Evolutionary conservation across 1,140 invertebrate genomes (phyloP), one percentile per base, ranked within the genome.

Genomic region (Oryctes rhinoceros): DNA sequence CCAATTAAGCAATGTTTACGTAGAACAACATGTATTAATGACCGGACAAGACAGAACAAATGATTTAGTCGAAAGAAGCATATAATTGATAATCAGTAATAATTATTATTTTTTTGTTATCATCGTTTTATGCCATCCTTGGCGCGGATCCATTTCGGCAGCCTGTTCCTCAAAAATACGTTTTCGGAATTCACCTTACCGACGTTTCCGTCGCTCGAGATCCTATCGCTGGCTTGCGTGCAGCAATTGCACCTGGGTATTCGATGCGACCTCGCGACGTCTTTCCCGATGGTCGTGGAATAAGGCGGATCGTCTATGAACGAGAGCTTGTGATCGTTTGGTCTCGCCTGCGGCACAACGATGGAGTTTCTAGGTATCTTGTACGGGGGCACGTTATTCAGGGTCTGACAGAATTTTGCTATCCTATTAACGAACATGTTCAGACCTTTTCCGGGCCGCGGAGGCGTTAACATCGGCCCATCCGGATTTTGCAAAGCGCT

Each of bases 401-500:
- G 18, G 4, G 18, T 13, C 5, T 71, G 18, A 71, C 65, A 71
- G 24, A 71, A 71, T 71, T 71, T 71, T 13, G n/a, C 20, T 10
- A 71, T 35, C 24, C 65, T 71, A 71, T 35, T 30, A 13, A 37
- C 20, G 24, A 71, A 71, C 65, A 35, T 71, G 24, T 35, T 37
- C 24, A 71, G 35, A 71, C 65, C 65, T 71, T 71, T 71, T 71
- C 65, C 65, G 7, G 65, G 65, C 9, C 13, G 65, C 7, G 35
- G 35, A 11, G 65, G 65, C 20, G 24, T 5, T 10, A 71, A 71
- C 3, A 7, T 18, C 15, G 53, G 53, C 1, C 1, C n/a, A n/a
- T 59, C 18, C 18, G 13, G 53, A n/a, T 59, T 59, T 44, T 44
- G 39, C 0, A 44, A 44, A 44, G 9, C 5, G 9, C 39, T 44